Conservation (phyloP, 1,140 invertebrate genomes). For the Latrodectus geometricus region DNA sequence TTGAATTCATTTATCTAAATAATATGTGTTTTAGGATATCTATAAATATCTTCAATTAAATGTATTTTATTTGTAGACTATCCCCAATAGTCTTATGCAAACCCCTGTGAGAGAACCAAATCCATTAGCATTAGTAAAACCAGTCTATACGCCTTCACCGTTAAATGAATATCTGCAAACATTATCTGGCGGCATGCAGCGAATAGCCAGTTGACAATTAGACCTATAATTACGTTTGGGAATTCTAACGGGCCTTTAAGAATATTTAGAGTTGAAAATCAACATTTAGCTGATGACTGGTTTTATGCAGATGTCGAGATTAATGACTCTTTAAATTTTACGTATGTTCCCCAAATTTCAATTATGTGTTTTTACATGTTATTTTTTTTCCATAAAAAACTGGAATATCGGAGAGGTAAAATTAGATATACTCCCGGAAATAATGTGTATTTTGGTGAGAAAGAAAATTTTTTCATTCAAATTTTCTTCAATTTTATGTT, state of each 20-base stretch:
- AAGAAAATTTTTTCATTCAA: too few relatives aligned
- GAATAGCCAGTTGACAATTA: conserved; percentile 46
- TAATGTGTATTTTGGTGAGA: too few relatives aligned
- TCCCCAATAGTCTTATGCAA: conserved; percentile 32
- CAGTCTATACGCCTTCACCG: conserved; percentile 50
- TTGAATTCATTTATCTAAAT: too few relatives aligned
- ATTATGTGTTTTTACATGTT: not conserved
- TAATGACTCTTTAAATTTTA: conserved; percentile 53
- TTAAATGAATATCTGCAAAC: conserved; percentile 58
- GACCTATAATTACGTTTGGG: conserved; percentile 53
- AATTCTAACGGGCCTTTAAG: conserved; percentile 41
- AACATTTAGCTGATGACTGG: conserved; percentile 5
- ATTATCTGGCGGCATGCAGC: conserved; percentile 26
- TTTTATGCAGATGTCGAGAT: conserved; percentile 41
- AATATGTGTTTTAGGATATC: too few relatives aligned
- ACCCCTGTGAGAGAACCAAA: conserved; percentile 50
- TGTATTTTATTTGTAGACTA: not conserved
- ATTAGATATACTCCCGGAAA: too few relatives aligned
- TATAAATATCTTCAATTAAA: not conserved
- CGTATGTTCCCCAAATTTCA: conserved; percentile 20
- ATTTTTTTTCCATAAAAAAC: too few relatives aligned
- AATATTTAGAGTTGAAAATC: conserved; percentile 29
- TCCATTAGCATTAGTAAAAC: conserved; percentile 57
- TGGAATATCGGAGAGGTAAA: too few relatives aligned
- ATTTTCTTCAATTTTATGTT: too few relatives aligned